Conservation (phyloP, 2,113 vertebrate species). For the Colistium nudipinnis region DNA sequence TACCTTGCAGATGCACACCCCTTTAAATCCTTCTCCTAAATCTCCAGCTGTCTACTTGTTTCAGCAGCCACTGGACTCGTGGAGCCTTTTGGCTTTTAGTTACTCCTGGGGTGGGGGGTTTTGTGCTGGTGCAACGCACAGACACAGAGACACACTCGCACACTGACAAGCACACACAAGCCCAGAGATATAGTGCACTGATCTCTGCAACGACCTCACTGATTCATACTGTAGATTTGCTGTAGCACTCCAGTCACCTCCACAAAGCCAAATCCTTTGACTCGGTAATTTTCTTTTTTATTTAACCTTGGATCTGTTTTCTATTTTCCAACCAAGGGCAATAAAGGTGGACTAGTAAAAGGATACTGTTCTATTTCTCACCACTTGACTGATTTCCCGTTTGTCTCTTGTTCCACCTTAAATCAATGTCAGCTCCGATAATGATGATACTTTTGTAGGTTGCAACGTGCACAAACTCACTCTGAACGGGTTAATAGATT, state of each 20-base stretch:
- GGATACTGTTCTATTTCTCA: conserved; percentile 14
- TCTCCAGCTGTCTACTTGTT: conserved; percentile 62
- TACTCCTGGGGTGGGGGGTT: conserved; percentile 25
- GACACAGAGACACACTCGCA: not conserved
- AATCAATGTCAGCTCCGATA: conserved; percentile 48
- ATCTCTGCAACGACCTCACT: conserved; percentile 18
- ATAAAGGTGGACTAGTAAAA: conserved; percentile 36
- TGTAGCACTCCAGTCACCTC: conserved; percentile 9
- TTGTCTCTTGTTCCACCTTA: conserved; percentile 45
- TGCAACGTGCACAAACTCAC: conserved; percentile 43
- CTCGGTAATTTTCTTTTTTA: conserved; percentile 10
- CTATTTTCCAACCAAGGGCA: conserved; percentile 22
- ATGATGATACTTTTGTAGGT: conserved; percentile 34
- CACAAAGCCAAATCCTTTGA: conserved; percentile 37
- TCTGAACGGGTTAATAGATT: conserved; percentile 43
- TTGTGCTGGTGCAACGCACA: conserved; percentile 20
- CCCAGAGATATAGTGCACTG: conserved; percentile 18
- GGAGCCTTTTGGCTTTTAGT: conserved; percentile 49
- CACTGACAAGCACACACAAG: conserved; percentile 34
- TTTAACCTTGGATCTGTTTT: conserved; percentile 21
- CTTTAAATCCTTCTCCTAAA: conserved; percentile 75
- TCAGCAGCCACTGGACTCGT: conserved; percentile 37
- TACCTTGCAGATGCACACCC: conserved; percentile 60
- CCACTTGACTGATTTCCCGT: conserved; percentile 20
- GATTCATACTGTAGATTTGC: conserved; percentile 16